Percentiles rank a stretch among this genome's conserved stretches.
These are phyloP conservation scores for Cantharis flavilabris DNA, from an alignment of 2,888 invertebrate species.

Conservation along the genomic window DNA sequence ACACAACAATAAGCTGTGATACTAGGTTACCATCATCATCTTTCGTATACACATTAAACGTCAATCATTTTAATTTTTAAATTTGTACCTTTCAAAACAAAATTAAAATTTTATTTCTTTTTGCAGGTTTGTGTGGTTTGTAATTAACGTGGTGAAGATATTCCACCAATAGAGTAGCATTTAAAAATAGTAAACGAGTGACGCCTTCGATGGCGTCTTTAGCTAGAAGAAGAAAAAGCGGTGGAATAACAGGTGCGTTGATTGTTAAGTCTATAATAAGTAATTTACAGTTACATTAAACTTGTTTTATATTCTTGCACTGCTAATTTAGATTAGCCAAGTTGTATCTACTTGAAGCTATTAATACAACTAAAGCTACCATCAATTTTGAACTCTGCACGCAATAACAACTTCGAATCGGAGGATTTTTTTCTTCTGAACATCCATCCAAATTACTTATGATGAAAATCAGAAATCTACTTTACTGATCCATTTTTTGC, in stretches of 20 bases:
- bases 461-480: background rate
- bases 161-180: background rate
- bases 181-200: background rate
- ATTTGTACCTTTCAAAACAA: background rate
- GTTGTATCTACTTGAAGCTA: background rate
- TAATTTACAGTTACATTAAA: slow-evolving; percentile 9
- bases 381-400: background rate
- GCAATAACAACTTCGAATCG: background rate
- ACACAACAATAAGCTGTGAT: background rate
- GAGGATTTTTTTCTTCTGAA: background rate
- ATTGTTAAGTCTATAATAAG: background rate
- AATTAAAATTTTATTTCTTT: background rate
- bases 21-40: background rate
- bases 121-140: background rate
- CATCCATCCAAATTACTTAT: background rate
- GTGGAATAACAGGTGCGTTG: slow-evolving; percentile 2
- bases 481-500: background rate
- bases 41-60: background rate
- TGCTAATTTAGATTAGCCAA: background rate
- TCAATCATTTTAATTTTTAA: background rate
- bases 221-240: background rate
- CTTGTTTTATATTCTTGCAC: background rate
- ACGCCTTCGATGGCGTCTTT: slow-evolving; percentile 17
- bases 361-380: background rate
- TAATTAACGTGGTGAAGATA: background rate